Evolutionary conservation across 2,797 vertebrate genomes (phyloP).

Genomic region (Malurus leucopterus): DNA sequence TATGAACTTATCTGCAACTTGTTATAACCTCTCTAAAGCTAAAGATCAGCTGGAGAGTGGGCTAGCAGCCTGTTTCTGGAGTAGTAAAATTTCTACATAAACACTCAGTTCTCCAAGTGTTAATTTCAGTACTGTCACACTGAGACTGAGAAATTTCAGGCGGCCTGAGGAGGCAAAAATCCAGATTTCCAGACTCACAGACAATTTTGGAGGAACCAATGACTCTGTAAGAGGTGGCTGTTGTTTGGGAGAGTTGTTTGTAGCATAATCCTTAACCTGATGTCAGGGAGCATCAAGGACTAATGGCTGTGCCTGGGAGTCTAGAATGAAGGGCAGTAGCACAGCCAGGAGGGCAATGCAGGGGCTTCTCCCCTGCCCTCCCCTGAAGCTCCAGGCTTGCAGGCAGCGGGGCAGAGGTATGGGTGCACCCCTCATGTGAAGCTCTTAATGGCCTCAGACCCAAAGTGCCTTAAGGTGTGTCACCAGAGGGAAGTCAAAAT

Average conservation of each 20-base stretch:
- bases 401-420: not conserved
- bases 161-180: not conserved
- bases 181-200: not conserved
- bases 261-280: not conserved
- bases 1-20: not conserved
- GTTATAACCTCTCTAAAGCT: not conserved
- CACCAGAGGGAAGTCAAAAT: not conserved
- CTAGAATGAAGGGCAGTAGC: not conserved
- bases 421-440: not conserved
- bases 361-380: not conserved
- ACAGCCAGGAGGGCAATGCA: not conserved
- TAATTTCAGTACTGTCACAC: not conserved
- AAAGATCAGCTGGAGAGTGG: not conserved
- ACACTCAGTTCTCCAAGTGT: not conserved
- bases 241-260: not conserved
- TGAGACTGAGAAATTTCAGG: not conserved
- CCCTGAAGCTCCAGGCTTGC: rapidly evolving
- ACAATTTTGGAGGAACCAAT: not conserved
- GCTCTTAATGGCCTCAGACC: not conserved
- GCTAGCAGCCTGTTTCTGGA: not conserved
- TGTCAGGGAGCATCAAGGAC: not conserved
- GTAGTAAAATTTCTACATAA: not conserved
- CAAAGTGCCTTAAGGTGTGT: not conserved
- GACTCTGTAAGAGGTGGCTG: not conserved
- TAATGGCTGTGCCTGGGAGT: not conserved